These are phyloP conservation scores for Tachina fera DNA, from an alignment of 2,888 invertebrate genomes.

Conservation along the genomic window DNA sequence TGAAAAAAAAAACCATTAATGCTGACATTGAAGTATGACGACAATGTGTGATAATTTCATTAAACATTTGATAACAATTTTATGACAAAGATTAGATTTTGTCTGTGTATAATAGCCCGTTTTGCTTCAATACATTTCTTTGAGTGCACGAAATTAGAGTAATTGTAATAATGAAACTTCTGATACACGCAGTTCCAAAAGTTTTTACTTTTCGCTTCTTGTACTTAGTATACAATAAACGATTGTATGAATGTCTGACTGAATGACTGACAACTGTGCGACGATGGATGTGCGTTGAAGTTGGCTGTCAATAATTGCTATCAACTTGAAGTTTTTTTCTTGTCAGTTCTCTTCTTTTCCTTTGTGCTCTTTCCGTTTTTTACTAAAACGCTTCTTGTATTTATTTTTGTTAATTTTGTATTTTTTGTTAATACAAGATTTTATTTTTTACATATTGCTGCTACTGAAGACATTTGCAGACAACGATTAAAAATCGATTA, in stretches of 20 bases:
- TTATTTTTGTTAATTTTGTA: conserved; percentile 26
- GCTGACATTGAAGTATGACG: too few relatives aligned
- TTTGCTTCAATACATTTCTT: conserved; percentile 5
- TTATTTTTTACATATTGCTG: conserved; percentile 29
- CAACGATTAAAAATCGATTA: conserved; percentile 75
- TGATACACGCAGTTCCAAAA: conserved; percentile 31
- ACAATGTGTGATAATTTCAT: too few relatives aligned
- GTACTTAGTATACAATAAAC: conserved; percentile 28
- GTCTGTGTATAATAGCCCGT: too few relatives aligned
- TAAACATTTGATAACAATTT: too few relatives aligned
- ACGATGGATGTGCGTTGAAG: conserved; percentile 68
- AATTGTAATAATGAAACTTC: conserved; percentile 14
- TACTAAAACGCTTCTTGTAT: conserved; percentile 57
- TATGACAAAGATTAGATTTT: too few relatives aligned
- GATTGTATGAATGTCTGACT: conserved; percentile 44
- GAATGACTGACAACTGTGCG: conserved; percentile 68
- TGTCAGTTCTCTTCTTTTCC: neutral
- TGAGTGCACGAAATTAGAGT: conserved; percentile 40
- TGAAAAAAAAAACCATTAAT: too few relatives aligned
- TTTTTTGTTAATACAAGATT: conserved; percentile 17
- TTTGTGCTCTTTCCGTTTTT: conserved; percentile 48
- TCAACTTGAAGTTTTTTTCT: conserved; percentile 55
- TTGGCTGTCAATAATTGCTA: conserved; percentile 72
- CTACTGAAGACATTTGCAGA: conserved; percentile 64
- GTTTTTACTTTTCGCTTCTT: conserved; percentile 1